phyloP scores from a whole-genome alignment of 2,113 vertebrate species.

The Alligator mississippiensis region DNA sequence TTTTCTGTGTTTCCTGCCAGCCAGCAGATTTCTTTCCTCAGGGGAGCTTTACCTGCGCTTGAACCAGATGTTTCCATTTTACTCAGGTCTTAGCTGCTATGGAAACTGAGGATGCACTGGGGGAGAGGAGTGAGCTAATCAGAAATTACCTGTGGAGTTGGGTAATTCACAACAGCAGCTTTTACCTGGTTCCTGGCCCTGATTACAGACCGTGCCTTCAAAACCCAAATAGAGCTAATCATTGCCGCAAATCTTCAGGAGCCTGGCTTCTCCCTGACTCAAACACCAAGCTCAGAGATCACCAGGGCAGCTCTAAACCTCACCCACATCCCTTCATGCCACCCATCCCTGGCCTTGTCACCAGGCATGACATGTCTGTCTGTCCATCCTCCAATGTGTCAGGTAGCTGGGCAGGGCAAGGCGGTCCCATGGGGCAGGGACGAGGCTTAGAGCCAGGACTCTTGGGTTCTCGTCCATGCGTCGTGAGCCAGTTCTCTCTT shows the following conservation, averaged over 20 bases:
- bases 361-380: not conserved
- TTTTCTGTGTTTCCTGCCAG: constrained; percentile 40
- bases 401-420: too few species aligned
- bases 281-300: constrained; percentile 39
- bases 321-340: not conserved
- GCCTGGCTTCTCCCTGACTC: not conserved
- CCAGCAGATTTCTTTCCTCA: constrained; percentile 52
- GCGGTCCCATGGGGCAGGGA: too few species aligned
- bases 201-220: constrained; percentile 65
- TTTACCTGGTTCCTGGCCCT: constrained; percentile 67
- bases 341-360: too few species aligned
- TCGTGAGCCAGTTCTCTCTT: not conserved
- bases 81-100: constrained; percentile 81
- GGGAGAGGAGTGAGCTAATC: constrained; percentile 74
- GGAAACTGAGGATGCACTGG: constrained; percentile 82
- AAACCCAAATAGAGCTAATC: constrained; percentile 57
- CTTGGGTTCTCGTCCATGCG: not conserved
- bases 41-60: constrained; percentile 70
- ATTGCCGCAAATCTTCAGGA: constrained; percentile 14
- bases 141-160: constrained; percentile 78
- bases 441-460: not conserved
- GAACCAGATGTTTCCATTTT: constrained; percentile 80
- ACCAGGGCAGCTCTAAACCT: not conserved
- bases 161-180: constrained; percentile 76
- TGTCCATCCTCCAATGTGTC: not conserved